Conservation (phyloP, 2,797 vertebrate species). For the Ptychadena robeensis region DNA sequence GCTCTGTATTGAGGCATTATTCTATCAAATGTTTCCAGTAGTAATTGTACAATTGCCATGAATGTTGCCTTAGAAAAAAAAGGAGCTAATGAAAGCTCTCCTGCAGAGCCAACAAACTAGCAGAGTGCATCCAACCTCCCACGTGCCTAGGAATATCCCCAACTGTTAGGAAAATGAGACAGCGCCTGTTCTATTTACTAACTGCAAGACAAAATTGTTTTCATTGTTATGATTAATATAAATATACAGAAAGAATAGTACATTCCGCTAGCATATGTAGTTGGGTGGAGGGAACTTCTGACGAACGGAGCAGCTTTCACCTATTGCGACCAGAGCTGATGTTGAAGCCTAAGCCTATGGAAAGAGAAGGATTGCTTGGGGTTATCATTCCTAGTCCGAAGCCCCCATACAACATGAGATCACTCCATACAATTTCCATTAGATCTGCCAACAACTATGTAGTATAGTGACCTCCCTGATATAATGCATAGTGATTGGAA, state of each 20-base stretch:
- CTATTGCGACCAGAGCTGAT: no score
- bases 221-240: conserved; percentile 27
- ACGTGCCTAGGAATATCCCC: conserved; percentile 75
- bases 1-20: conserved; percentile 68
- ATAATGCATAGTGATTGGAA: no score
- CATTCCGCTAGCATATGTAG: no score
- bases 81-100: conserved; percentile 75
- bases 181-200: conserved; percentile 32
- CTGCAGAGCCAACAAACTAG: conserved; percentile 71
- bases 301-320: no score
- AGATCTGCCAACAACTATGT: no score
- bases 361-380: no score
- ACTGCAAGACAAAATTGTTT: conserved; percentile 37
- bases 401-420: no score
- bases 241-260: conserved; percentile 20
- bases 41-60: conserved; percentile 77
- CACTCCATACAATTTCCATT: no score
- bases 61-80: conserved; percentile 77
- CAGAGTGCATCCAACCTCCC: conserved; percentile 72
- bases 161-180: conserved; percentile 65
- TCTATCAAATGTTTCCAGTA: conserved; percentile 78
- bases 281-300: no score
- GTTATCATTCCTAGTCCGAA: no score
- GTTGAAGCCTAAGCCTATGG: no score
- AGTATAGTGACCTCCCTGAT: no score